Evolutionary conservation across 1,140 invertebrate species (phyloP).

Genomic region (Amyelois transitella): DNA sequence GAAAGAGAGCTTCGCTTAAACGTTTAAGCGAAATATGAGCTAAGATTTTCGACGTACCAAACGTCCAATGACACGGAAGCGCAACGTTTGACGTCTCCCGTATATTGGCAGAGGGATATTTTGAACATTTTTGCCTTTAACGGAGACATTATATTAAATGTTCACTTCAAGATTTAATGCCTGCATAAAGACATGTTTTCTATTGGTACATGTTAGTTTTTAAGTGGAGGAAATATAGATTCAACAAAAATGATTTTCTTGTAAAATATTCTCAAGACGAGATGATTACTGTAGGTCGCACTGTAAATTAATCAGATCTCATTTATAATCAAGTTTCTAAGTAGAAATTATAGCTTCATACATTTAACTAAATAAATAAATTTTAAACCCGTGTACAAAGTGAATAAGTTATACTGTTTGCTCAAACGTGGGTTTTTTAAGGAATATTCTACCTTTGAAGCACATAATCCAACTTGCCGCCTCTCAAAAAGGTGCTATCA

Average conservation of each 20-base stretch:
- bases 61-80: not conserved
- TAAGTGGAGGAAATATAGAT: not conserved
- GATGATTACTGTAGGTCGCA: too few species aligned
- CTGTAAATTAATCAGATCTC: too few species aligned
- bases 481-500: too few species aligned
- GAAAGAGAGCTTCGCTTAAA: not conserved
- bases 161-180: not conserved
- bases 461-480: too few species aligned
- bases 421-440: too few species aligned
- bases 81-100: constrained; percentile 3
- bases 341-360: too few species aligned
- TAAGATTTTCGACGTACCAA: not conserved
- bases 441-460: too few species aligned
- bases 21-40: constrained; percentile 3
- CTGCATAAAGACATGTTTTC: not conserved
- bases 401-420: too few species aligned
- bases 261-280: too few species aligned
- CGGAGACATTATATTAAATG: not conserved
- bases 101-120: constrained; percentile 1
- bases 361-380: too few species aligned
- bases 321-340: too few species aligned
- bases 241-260: not conserved
- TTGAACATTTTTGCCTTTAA: not conserved
- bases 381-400: too few species aligned
- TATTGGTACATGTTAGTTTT: not conserved